phyloP scores from a whole-genome alignment of 2,113 vertebrate species.

The Amblyornis subalaris region DNA sequence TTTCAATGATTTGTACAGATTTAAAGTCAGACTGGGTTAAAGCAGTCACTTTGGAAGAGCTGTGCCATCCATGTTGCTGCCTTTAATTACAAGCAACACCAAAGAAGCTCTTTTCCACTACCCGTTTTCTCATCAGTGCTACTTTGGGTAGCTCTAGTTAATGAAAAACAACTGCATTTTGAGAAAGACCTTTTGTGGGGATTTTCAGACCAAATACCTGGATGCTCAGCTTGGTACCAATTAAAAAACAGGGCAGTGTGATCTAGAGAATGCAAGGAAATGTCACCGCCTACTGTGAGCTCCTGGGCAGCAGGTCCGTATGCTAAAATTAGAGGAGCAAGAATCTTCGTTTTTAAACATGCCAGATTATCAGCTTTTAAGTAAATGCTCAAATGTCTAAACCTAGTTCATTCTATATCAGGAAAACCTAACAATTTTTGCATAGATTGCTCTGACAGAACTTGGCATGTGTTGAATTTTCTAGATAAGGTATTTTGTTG shows the following conservation, averaged over 20 bases:
- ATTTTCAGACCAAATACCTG: background rate
- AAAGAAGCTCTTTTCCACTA: background rate
- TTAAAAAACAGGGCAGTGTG: background rate
- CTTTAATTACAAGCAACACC: background rate
- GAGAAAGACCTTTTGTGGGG: background rate
- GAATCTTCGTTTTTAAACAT: background rate
- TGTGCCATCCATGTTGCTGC: background rate
- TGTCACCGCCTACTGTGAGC: background rate
- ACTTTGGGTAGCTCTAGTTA: background rate
- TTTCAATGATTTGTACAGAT: background rate
- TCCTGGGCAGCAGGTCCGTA: background rate
- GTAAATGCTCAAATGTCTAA: background rate
- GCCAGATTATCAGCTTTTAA: background rate
- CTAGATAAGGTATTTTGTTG: background rate
- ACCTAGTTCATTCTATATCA: background rate
- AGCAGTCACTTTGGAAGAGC: background rate
- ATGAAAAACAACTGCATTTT: background rate
- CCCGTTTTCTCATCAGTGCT: background rate
- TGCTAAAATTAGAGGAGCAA: background rate
- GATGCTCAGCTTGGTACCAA: background rate
- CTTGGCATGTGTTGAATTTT: background rate
- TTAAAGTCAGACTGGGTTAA: background rate
- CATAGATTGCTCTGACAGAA: background rate
- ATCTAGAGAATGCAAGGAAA: background rate
- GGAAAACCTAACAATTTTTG: background rate